A percentile compares a stretch with the other conserved stretches of the same genome.
These are phyloP conservation scores for Dipus sagitta DNA, from an alignment of 2,797 vertebrate genomes.

Conservation along the genomic window DNA sequence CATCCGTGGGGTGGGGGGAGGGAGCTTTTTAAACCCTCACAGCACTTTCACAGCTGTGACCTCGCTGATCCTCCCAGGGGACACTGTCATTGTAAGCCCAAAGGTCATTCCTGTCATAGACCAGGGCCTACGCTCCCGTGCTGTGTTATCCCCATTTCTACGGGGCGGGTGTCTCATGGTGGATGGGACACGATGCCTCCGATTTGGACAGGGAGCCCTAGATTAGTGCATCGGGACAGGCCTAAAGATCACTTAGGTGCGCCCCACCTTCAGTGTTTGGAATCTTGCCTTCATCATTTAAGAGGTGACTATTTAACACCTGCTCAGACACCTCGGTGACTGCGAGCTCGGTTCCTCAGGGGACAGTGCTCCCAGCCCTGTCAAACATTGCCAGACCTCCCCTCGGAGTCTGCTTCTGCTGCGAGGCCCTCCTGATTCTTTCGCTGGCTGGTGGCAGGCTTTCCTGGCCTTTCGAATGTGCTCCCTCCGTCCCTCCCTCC, in stretches of 20 bases:
- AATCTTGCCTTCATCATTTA: background rate
- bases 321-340: background rate
- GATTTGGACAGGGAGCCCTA: no score
- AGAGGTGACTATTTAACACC: background rate
- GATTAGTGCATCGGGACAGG: background rate
- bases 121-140: background rate
- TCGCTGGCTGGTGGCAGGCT: background rate
- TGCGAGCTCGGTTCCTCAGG: background rate
- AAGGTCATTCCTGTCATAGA: background rate
- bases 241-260: no score
- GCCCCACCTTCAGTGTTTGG: fast-evolving
- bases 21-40: background rate
- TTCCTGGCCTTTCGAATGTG: background rate
- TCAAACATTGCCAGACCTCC: background rate
- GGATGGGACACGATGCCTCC: background rate
- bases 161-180: background rate
- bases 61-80: background rate
- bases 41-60: background rate
- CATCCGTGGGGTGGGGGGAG: background rate
- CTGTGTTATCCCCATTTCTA: background rate
- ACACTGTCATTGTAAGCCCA: background rate
- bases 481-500: background rate
- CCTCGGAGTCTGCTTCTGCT: background rate
- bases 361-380: background rate
- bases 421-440: no score